phyloP scores from a whole-genome alignment of 1,140 invertebrate genomes.

The Philopotamus ludificatus region DNA sequence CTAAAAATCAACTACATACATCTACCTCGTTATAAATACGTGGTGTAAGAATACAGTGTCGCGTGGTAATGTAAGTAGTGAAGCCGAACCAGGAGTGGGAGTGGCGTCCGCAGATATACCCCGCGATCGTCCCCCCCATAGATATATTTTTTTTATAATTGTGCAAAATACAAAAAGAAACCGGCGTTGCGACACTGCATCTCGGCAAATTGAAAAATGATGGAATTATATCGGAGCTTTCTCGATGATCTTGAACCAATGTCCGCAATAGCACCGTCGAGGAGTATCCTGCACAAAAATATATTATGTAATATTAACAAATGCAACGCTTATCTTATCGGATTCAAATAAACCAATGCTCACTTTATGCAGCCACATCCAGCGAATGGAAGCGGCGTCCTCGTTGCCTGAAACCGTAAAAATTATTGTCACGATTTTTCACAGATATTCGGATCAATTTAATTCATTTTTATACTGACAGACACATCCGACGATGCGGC shows the following conservation, averaged over 20 bases:
- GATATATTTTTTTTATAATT: not conserved
- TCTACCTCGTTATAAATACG: no score
- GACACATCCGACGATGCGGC: conserved; percentile 90
- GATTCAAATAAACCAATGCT: not conserved
- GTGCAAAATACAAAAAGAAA: not conserved
- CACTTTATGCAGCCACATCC: conserved; percentile 88
- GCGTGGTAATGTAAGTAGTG: no score
- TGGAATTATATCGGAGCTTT: conserved; percentile 62
- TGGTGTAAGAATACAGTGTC: no score
- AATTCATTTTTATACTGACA: conserved; percentile 60
- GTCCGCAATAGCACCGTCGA: conserved; percentile 90
- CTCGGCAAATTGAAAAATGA: not conserved
- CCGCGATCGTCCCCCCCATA: not conserved
- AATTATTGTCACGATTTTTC: not conserved
- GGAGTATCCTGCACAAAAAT: conserved; percentile 66
- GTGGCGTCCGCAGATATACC: no score
- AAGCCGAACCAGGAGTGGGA: no score
- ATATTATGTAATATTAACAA: conserved; percentile 14
- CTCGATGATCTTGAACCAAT: conserved; percentile 93
- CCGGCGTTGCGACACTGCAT: not conserved
- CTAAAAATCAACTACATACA: not conserved
- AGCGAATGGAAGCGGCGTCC: conserved; percentile 82
- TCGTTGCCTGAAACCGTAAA: conserved; percentile 66
- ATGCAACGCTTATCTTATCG: not conserved
- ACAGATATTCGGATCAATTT: not conserved